Evolutionary conservation across 1,140 invertebrate species (phyloP), one percentile per base, ranked within the genome.

Genomic region (Gonatopus flavifemur): DNA sequence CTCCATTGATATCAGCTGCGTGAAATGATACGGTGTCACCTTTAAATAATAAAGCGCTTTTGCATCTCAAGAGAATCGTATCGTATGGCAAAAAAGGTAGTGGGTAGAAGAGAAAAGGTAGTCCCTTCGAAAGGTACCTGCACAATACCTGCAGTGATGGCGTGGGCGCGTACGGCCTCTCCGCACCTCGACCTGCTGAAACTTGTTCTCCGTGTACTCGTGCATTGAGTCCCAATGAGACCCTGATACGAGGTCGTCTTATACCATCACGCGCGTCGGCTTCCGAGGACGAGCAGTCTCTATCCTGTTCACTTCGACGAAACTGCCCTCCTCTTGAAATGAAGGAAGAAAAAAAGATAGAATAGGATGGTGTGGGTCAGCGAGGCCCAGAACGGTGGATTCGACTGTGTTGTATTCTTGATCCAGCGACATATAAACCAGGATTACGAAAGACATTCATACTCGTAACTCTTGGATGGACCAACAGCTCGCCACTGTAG

Each of bases 351-450:
- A 55, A 31, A 10, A 16, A 30, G 7, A 44, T 13, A 30, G 25
- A 13, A n/a, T 12, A 25, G 13, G 4, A 12, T 20, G 22, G 18
- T 15, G 12, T 33, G 41, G 10, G 19, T 41, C n/a, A 32, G 20
- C 39, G 21, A 37, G 48, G 44, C 48, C 32, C 36, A 38, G 40
- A 48, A 48, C 39, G 40, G 33, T 31, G 35, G 52, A 43, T 28
- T 18, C 37, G 24, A 30, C 20, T 41, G 30, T 18, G 35, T n/a
- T n/a, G n/a, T n/a, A n/a, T n/a, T 15, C 42, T 36, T 24, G 32
- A 45, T n/a, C n/a, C 42, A 33, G 49, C 49, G 56, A 55, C 64
- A 50, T 70, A 72, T 72, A 72, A 72, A 72, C 68, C 68, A 72
- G 69, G 69, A 72, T 72, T 72, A 70, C 64, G 35, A 54, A 44